phyloP scores from a whole-genome alignment of 2,888 invertebrate genomes.

The Rotaria macrura region DNA sequence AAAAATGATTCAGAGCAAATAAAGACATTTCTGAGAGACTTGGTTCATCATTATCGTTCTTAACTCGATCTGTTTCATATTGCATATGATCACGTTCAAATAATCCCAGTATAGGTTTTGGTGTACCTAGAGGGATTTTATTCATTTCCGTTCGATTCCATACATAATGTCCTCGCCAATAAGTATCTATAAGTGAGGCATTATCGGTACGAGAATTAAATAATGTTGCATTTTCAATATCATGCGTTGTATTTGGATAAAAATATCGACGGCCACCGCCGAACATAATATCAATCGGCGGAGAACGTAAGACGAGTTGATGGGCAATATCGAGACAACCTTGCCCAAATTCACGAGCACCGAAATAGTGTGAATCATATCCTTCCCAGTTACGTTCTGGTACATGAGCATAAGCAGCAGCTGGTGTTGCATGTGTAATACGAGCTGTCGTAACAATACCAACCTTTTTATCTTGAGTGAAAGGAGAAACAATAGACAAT shows the following conservation, averaged over 20 bases:
- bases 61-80: slow-evolving; percentile 52
- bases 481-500: not conserved
- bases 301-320: slow-evolving; percentile 25
- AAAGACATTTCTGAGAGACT: slow-evolving; percentile 29
- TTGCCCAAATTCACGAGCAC: not conserved
- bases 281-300: slow-evolving; percentile 23
- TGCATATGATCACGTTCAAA: slow-evolving; percentile 57
- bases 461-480: slow-evolving; percentile 38
- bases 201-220: slow-evolving; percentile 26
- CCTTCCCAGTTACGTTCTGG: slow-evolving; percentile 38
- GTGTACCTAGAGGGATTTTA: slow-evolving; percentile 7
- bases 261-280: slow-evolving; percentile 29
- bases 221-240: slow-evolving; percentile 9
- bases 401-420: slow-evolving; percentile 43
- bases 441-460: slow-evolving; percentile 47
- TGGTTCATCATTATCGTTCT: slow-evolving; percentile 22
- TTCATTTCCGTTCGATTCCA: slow-evolving; percentile 23
- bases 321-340: slow-evolving; percentile 33
- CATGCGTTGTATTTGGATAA: not conserved
- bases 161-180: slow-evolving; percentile 15
- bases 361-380: slow-evolving; percentile 23
- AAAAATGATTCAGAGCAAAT: slow-evolving; percentile 30
- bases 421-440: slow-evolving; percentile 48
- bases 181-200: slow-evolving; percentile 24
- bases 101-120: slow-evolving; percentile 37